Evolutionary conservation across 2,113 vertebrate genomes (phyloP).

Genomic region (Felis chaus): DNA sequence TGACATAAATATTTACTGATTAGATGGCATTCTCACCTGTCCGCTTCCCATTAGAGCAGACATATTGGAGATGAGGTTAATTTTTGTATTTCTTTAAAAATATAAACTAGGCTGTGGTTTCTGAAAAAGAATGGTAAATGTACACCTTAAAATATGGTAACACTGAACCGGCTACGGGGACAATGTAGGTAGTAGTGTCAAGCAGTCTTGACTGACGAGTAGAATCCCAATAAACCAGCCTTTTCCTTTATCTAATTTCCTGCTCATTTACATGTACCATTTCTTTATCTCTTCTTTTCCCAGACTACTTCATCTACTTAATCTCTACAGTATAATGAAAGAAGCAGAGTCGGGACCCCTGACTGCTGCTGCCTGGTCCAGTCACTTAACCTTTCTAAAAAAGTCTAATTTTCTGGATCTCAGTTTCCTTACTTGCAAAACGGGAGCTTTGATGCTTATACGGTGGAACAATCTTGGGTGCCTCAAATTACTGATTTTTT

Average conservation of each 20-base stretch:
- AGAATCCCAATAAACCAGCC: not conserved
- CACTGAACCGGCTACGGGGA: not conserved
- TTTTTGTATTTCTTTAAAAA: slow-evolving; percentile 1
- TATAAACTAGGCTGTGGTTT: slow-evolving; percentile 23
- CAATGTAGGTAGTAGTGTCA: not conserved
- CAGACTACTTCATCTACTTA: not conserved
- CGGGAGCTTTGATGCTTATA: not conserved
- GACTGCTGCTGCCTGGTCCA: not conserved
- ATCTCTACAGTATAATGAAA: not conserved
- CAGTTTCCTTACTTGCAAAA: slow-evolving; percentile 17
- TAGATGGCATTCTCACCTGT: not conserved
- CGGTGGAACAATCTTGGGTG: not conserved
- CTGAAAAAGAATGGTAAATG: not conserved
- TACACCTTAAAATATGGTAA: not conserved
- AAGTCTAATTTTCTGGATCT: slow-evolving; percentile 8
- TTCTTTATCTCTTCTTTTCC: not conserved
- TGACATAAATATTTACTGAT: not conserved
- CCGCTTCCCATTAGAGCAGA: not conserved
- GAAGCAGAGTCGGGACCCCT: not conserved
- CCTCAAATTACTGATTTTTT: not conserved
- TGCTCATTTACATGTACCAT: not conserved
- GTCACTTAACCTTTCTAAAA: not conserved
- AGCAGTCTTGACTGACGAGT: not conserved
- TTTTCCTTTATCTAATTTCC: slow-evolving; percentile 2
- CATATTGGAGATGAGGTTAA: not conserved